These are phyloP conservation scores for Sipha flava DNA, from an alignment of 1,140 invertebrate species.

Conservation along the genomic window DNA sequence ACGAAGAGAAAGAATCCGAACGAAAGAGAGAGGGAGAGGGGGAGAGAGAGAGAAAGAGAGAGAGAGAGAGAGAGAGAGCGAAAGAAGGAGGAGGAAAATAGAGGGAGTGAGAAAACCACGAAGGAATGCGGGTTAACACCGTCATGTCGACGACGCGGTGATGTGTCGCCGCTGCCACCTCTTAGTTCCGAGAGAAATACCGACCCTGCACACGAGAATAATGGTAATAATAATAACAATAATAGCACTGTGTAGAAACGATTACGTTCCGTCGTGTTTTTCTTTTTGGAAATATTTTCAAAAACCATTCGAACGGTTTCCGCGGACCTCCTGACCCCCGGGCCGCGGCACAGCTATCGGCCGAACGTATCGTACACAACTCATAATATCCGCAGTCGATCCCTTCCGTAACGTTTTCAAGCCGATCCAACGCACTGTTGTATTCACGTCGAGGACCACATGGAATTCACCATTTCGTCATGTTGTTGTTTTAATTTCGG, in stretches of 20 bases:
- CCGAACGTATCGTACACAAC: no score
- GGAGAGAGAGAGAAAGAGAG: neutral
- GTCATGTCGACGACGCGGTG: neutral
- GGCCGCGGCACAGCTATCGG: neutral
- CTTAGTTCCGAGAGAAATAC: neutral
- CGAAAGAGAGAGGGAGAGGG: neutral
- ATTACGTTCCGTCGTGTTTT: neutral
- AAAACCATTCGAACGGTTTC: neutral
- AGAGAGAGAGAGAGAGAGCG: neutral
- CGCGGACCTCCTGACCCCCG: neutral
- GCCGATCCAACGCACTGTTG: no score
- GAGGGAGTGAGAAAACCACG: neutral
- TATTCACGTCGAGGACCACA: no score
- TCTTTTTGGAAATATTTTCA: neutral
- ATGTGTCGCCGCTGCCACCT: no score
- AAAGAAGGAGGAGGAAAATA: neutral
- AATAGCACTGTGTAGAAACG: neutral
- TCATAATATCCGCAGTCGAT: no score
- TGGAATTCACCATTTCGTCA: no score
- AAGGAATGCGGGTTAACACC: conserved; percentile 8
- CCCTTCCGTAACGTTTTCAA: no score
- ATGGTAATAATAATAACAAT: no score
- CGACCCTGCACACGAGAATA: neutral
- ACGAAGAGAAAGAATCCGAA: neutral
- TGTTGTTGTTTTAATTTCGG: no score